A percentile compares a stretch with the other conserved stretches of the same genome.
Conservation (phyloP, 2,113 vertebrate species). For the Aleadryas rufinucha region DNA sequence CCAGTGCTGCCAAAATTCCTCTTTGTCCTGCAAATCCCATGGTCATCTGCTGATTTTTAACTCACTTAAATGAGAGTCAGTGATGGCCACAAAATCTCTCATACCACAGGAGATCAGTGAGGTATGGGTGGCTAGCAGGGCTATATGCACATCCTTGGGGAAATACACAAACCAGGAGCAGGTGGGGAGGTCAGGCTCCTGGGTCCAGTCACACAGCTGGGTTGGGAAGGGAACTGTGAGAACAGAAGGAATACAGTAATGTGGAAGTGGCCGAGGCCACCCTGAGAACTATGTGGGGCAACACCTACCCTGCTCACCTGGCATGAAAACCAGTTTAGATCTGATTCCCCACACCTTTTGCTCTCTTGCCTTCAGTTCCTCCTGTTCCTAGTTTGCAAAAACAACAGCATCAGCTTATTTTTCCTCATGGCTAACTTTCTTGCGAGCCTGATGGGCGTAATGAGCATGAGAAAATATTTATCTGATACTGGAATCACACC, state of each 20-base stretch:
- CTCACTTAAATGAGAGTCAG: not conserved
- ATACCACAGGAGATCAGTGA: not conserved
- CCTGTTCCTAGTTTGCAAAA: not conserved
- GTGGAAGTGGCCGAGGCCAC: accelerated
- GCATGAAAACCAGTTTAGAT: not conserved
- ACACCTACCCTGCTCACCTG: not conserved
- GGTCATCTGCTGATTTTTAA: not conserved
- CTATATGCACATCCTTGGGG: not conserved
- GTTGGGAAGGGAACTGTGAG: not conserved
- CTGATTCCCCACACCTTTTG: not conserved
- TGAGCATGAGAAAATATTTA: not conserved
- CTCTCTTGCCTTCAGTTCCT: not conserved
- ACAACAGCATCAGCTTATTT: not conserved
- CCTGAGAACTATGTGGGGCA: not conserved
- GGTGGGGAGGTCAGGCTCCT: not conserved
- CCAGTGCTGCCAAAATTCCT: not conserved
- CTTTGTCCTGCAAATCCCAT: not conserved
- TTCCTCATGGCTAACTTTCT: not conserved
- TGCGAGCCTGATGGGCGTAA: not conserved
- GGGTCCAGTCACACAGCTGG: not conserved
- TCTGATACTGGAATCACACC: not conserved
- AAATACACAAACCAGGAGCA: not conserved
- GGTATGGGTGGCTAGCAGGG: not conserved
- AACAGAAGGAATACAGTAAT: not conserved
- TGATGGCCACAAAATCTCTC: not conserved